Evolutionary conservation across 2,888 invertebrate species (phyloP).

Genomic region (Plagiodera versicolora): DNA sequence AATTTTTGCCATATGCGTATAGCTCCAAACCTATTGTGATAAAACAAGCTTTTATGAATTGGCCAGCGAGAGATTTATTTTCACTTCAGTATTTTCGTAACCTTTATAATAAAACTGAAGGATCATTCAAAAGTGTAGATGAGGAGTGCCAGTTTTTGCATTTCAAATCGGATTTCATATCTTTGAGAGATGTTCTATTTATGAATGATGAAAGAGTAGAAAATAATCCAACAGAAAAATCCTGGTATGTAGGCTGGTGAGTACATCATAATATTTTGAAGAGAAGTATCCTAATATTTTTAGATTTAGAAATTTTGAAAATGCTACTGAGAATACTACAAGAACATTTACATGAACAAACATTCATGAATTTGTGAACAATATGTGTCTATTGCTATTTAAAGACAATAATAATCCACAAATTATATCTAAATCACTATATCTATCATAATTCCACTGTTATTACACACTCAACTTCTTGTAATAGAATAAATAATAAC

Average conservation of each 20-base stretch:
- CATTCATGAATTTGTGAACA: no score
- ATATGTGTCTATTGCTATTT: no score
- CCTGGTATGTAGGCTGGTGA: constrained; percentile 93
- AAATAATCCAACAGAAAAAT: constrained; percentile 64
- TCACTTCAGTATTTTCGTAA: constrained; percentile 69
- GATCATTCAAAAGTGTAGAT: constrained; percentile 72
- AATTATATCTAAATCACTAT: no score
- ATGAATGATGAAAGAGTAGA: constrained; percentile 70
- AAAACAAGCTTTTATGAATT: constrained; percentile 72
- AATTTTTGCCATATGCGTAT: constrained; percentile 76
- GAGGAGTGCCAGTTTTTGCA: constrained; percentile 86
- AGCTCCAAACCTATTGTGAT: constrained; percentile 78
- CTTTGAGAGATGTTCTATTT: constrained; percentile 74
- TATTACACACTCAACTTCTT: no score
- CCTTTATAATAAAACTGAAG: constrained; percentile 68
- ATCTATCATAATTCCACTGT: no score
- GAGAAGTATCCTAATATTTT: no score
- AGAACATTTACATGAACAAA: no score
- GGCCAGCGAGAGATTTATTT: constrained; percentile 73
- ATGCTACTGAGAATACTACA: no score
- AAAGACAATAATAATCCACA: no score
- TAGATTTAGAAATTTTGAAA: no score
- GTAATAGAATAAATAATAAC: no score
- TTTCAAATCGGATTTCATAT: constrained; percentile 79
- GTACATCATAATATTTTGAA: constrained; percentile 41